These are phyloP conservation scores for Opisthograptis luteolata DNA, from an alignment of 2,888 invertebrate species.

Conservation along the genomic window DNA sequence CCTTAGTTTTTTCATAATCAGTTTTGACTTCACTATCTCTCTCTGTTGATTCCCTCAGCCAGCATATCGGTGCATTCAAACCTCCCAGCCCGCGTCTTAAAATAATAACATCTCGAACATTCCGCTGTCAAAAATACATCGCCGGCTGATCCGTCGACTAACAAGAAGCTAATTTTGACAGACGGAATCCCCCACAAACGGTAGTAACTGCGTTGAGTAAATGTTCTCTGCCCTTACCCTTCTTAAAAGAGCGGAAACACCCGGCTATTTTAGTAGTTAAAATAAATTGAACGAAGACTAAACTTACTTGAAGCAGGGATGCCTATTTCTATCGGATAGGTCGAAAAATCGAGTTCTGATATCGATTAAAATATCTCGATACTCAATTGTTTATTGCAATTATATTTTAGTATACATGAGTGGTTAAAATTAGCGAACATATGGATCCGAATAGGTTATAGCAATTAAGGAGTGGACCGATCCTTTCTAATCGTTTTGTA, in stretches of 20 bases:
- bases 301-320: conserved; percentile 27
- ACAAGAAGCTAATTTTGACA: conserved; percentile 38
- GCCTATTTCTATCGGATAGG: background rate
- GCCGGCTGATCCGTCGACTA: conserved; percentile 16
- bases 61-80: no score
- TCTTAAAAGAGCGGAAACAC: conserved; percentile 53
- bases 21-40: no score
- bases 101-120: conserved; percentile 23
- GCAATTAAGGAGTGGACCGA: no score
- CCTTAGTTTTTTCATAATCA: no score
- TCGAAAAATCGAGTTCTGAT: background rate
- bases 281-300: conserved; percentile 60
- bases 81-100: conserved; percentile 7
- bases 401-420: background rate
- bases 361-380: background rate
- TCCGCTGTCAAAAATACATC: conserved; percentile 15
- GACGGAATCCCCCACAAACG: conserved; percentile 26
- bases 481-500: no score
- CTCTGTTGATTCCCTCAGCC: no score
- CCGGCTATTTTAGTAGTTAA: conserved; percentile 67
- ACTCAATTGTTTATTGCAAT: background rate
- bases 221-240: conserved; percentile 35
- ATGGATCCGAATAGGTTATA: no score
- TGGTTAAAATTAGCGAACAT: no score
- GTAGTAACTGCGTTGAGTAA: conserved; percentile 21